Evolutionary conservation across 2,113 vertebrate genomes (phyloP), one percentile per base, ranked within the genome.

Genomic region (Crocuta crocuta): DNA sequence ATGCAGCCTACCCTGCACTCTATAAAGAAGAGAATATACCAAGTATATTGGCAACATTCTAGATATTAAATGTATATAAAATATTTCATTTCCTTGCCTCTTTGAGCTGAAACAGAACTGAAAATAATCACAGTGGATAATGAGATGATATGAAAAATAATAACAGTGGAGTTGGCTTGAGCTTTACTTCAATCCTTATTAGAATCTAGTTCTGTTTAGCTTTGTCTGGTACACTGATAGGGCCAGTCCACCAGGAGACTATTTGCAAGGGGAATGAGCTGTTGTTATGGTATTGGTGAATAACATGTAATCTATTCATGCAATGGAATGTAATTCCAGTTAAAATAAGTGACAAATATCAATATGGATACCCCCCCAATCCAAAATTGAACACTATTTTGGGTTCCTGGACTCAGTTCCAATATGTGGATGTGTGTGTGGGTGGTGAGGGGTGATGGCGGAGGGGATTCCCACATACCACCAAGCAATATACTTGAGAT

Each of bases 41-140:
- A 33, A 82, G 17, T 53, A 68, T 39, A 35, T 43, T 55, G 83
- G 58, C 16, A 94, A 78, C 8, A 78, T 82, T 89, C 33, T 88
- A 86, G 7, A 7, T 68, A 16, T 43, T 83, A 45, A 48, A 68
- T 45, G 19, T 50, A 48, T 19, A 76, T 23, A 85, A 88, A 91
- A 78, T 39, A 19, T 74, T 94, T 89, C 31, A n/a, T 45, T 58
- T 96, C 91, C 76, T 92, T 91, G 13, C 23, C 45, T 91, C 39
- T 89, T 28, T 83, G 23, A 82, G 33, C 48, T 89, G 28, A 76
- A 16, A 63, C 61, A 86, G 43, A 85, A 96, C 66, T 94, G 55
- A 91, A 97, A 89, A 82, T 55, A 78, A 80, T 66, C 26, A 71
- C 70, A 74, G 48, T 68, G 61, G 26, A 7, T 33, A 86, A 17